A percentile compares a stretch with the other conserved stretches of the same genome.
Evolutionary conservation across 2,888 invertebrate genomes (phyloP).

Genomic region (Tipula helvola): DNA sequence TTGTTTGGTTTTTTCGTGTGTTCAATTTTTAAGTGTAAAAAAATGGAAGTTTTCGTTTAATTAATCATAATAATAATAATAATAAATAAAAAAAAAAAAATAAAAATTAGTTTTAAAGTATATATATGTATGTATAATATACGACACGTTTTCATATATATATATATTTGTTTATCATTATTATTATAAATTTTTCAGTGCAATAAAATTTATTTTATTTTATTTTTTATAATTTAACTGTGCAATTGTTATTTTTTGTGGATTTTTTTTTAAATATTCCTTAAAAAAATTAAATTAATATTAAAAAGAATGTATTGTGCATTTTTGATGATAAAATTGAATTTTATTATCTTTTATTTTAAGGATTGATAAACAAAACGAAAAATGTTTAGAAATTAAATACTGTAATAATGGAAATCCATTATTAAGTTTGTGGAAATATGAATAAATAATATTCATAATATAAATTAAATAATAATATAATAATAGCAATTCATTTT

Average conservation of each 20-base stretch:
- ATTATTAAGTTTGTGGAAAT: neutral
- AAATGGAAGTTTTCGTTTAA: conserved; percentile 4
- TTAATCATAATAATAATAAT: neutral
- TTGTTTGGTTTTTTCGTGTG: neutral
- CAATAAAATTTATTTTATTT: neutral
- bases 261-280: neutral
- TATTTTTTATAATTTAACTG: conserved; percentile 8
- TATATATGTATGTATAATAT: neutral
- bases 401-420: too few relatives aligned
- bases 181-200: neutral
- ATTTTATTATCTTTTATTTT: neutral
- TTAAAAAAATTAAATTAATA: neutral
- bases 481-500: neutral
- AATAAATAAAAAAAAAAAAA: neutral
- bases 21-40: neutral
- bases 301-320: neutral
- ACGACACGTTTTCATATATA: neutral
- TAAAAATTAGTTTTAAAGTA: neutral
- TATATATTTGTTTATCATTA: neutral
- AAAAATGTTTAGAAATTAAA: neutral
- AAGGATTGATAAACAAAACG: neutral
- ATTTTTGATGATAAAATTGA: neutral
- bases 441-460: neutral
- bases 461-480: neutral
- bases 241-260: conserved; percentile 8